These are phyloP conservation scores for Ginglymostoma cirratum DNA, from an alignment of 2,113 vertebrate genomes.

Conservation along the genomic window DNA sequence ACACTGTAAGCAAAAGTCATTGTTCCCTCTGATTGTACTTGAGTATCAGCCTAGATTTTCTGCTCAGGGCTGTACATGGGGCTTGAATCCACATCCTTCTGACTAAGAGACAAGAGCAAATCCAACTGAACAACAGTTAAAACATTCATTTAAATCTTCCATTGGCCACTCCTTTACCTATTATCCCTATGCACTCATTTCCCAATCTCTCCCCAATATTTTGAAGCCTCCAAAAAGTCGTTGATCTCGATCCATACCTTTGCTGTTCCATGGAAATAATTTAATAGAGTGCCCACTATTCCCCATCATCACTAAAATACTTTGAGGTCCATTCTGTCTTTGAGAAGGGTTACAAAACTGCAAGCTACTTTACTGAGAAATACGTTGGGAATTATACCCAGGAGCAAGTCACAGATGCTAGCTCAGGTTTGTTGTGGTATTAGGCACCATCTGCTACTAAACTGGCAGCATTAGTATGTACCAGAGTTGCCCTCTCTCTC, in stretches of 20 bases:
- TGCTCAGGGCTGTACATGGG: not conserved
- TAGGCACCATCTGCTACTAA: conserved; percentile 9
- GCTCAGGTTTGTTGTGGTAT: not conserved
- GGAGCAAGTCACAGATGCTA: not conserved
- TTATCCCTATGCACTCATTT: not conserved
- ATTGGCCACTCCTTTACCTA: not conserved
- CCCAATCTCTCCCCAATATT: not conserved
- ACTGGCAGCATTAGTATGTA: conserved; percentile 2
- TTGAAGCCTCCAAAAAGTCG: not conserved
- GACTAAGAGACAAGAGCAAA: not conserved
- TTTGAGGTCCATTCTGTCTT: not conserved
- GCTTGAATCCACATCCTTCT: not conserved
- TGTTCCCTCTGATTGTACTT: not conserved
- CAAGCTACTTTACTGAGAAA: not conserved
- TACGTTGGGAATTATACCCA: conserved; percentile 9
- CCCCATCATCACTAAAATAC: not conserved
- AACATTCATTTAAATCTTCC: not conserved
- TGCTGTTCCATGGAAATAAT: no score
- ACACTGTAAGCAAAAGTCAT: not conserved
- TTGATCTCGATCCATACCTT: not conserved
- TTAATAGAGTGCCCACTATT: no score
- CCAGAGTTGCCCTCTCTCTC: conserved; percentile 22
- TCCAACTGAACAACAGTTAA: not conserved
- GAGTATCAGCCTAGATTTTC: not conserved
- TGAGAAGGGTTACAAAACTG: not conserved